These are phyloP conservation scores for Drosophila subsilvestris DNA, from an alignment of 2,888 invertebrate genomes.

Conservation along the genomic window DNA sequence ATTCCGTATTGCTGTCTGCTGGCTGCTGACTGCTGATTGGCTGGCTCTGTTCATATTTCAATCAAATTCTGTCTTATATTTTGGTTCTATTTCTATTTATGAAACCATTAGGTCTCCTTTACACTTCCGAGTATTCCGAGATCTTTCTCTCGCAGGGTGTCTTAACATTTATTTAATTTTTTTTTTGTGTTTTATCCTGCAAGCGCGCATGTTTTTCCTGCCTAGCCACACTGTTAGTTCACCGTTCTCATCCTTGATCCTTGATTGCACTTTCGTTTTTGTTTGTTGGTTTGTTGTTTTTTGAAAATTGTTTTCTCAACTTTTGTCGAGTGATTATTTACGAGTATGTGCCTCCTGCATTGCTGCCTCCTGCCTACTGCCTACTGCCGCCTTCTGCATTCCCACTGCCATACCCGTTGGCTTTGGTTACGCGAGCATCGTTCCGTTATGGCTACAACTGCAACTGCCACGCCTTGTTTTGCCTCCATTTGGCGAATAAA, in stretches of 20 bases:
- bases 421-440: slow-evolving; percentile 41
- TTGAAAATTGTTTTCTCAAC: background rate
- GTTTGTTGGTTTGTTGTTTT: background rate
- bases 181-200: slow-evolving; percentile 5
- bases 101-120: too few relatives aligned
- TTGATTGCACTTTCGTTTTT: too few relatives aligned
- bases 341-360: too few relatives aligned
- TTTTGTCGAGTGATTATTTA: background rate
- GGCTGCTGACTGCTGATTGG: too few relatives aligned
- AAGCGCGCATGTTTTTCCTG: background rate
- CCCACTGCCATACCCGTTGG: background rate
- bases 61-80: too few relatives aligned
- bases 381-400: too few relatives aligned
- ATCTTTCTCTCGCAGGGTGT: background rate
- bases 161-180: too few relatives aligned
- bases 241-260: background rate
- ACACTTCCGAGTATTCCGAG: background rate
- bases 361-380: too few relatives aligned
- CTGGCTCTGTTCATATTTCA: too few relatives aligned
- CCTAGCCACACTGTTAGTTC: background rate
- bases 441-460: slow-evolving; percentile 46
- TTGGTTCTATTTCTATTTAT: background rate
- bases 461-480: slow-evolving; percentile 42
- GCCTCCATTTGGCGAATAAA: slow-evolving; percentile 24
- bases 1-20: background rate